A percentile compares a stretch with the other conserved stretches of the same genome.
Evolutionary conservation across 2,113 vertebrate species (phyloP).

Genomic region (Neolamprologus sp.): DNA sequence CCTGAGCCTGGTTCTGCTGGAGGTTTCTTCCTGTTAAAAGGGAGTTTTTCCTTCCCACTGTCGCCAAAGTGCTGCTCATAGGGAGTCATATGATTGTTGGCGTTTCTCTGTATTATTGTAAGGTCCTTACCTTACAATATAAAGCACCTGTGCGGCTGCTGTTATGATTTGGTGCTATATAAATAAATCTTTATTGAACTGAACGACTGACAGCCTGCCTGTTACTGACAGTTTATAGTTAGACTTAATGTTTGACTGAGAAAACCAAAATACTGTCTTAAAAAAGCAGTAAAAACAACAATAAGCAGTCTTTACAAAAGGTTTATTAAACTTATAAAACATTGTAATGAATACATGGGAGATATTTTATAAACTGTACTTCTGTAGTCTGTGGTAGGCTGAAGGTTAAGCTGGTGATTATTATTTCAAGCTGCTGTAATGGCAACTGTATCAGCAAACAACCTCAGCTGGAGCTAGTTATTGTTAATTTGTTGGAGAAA

Average conservation of each 20-base stretch:
- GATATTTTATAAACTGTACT: background rate
- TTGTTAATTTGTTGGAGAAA: background rate
- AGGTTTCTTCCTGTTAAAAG: background rate
- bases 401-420: background rate
- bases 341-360: background rate
- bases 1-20: fast-evolving
- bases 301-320: background rate
- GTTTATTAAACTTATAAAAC: background rate
- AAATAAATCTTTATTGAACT: background rate
- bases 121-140: background rate
- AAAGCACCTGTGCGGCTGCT: background rate
- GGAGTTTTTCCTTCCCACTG: background rate
- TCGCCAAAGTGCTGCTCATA: fast-evolving
- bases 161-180: background rate
- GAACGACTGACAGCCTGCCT: background rate
- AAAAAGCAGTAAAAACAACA: background rate
- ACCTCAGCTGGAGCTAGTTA: background rate
- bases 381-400: background rate
- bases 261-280: background rate
- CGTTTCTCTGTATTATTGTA: background rate
- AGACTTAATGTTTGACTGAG: background rate
- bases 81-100: background rate
- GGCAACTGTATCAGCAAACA: background rate
- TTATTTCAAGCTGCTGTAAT: background rate
- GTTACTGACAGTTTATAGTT: background rate